Conservation (phyloP, 2,797 vertebrate genomes). For the Rhinoraja longicauda region DNA sequence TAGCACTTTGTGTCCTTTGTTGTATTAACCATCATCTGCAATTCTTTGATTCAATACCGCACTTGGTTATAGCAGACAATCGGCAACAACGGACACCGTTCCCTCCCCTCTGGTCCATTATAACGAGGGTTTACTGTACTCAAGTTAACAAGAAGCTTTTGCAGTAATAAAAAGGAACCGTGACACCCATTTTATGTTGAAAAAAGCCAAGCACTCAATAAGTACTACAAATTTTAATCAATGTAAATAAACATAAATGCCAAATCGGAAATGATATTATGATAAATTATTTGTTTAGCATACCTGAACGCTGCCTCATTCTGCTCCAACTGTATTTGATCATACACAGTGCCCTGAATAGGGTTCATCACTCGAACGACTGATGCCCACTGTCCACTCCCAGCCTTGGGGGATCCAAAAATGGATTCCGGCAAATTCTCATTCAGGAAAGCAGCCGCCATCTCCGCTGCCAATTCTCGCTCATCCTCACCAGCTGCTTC, state of each 20-base stretch:
- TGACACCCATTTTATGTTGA: background rate
- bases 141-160: background rate
- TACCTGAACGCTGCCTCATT: constrained; percentile 98
- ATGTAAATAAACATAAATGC: background rate
- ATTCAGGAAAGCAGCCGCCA: constrained; percentile 94
- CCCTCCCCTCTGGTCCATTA: too few relatives aligned
- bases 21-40: too few relatives aligned
- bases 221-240: background rate
- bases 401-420: constrained; percentile 92
- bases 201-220: background rate
- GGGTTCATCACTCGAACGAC: constrained; percentile 90
- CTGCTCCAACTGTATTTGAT: constrained; percentile 92
- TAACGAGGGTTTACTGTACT: too few relatives aligned
- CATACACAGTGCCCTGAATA: constrained; percentile 86
- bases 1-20: too few relatives aligned
- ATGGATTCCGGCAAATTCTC: constrained; percentile 96
- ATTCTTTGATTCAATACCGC: too few relatives aligned
- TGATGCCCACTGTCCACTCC: constrained; percentile 94
- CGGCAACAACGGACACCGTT: too few relatives aligned
- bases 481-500: constrained; percentile 96
- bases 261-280: background rate
- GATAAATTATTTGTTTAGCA: background rate
- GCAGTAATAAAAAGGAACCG: background rate
- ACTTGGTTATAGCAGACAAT: too few relatives aligned
- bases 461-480: constrained; percentile 90